Conservation (phyloP, 35 echinoderm and acorn worm genomes). For the Lytechinus pictus region DNA sequence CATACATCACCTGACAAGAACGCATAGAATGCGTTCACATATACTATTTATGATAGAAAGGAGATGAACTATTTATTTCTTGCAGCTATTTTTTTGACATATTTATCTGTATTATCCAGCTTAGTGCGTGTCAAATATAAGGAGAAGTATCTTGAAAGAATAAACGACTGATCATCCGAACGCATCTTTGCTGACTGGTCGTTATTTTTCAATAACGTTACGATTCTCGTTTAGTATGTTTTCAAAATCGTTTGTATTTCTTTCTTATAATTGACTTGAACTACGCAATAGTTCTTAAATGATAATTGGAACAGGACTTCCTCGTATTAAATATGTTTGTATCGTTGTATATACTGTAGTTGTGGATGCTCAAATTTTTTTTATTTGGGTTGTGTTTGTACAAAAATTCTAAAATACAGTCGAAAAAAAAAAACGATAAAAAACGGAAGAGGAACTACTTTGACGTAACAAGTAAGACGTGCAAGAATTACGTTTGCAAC, state of each 20-base stretch:
- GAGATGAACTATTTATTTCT: constrained; percentile 30
- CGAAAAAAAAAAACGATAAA: constrained; percentile 48
- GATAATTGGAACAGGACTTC: constrained; percentile 47
- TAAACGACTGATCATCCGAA: background rate
- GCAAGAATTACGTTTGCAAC: constrained; percentile 46
- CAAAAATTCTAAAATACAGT: constrained; percentile 31
- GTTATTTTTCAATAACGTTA: background rate
- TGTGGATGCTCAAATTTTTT: constrained; percentile 40
- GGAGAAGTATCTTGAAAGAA: constrained; percentile 12
- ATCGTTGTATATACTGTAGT: constrained; percentile 36
- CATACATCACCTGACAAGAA: constrained; percentile 23
- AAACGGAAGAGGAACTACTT: background rate
- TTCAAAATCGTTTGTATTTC: background rate
- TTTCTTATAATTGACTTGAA: constrained; percentile 36
- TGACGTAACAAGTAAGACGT: constrained; percentile 22
- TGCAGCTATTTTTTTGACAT: constrained; percentile 44
- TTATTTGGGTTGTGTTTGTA: constrained; percentile 43
- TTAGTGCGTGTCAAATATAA: constrained; percentile 16
- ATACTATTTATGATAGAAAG: constrained; percentile 31
- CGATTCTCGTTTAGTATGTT: background rate
- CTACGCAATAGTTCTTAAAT: constrained; percentile 35
- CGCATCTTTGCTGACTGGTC: background rate
- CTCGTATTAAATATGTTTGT: constrained; percentile 21
- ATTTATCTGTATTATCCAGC: constrained; percentile 29
- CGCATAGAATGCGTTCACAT: constrained; percentile 29